Evolutionary conservation across 37 sponge, comb jelly and placozoan genomes (phyloP), one percentile per base, ranked within the genome.

Genomic region (Crambe crambe): DNA sequence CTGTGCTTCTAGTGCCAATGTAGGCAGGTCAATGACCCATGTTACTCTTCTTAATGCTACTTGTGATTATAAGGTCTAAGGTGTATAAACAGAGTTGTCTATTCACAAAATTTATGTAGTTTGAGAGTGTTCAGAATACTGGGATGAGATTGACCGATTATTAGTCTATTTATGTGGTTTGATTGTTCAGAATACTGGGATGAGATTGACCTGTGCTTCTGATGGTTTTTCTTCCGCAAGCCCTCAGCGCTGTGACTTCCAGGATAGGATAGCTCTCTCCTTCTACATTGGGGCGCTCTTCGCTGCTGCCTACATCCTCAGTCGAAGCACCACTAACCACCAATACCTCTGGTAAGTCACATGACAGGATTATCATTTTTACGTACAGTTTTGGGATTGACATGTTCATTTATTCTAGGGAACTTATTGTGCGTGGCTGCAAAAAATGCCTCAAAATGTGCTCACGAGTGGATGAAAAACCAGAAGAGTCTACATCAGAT

Each of bases 281-380:
- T 66, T 91, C 79, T 91, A 71, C 77, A 25, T 83, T 15, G 91
- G 91, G 0, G 51, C 75, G 3, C 72, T 91, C 41, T 80, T 91
- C 64, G 85, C 82, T 66, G 62, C 56, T 31, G 75, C 86, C 42
- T 94, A 70, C 58, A 39, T 66, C 60, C 76, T 94, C 39, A 90
- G 90, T 62, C 22, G 95, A n/a, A 74, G 85, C 41, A 89, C 90
- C 68, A 83, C 83, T 58, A 87, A 94, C 75, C 79, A 87, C 29
- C 67, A 83, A 58, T 83, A 87, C 56, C 54, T 89, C 66, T 59
- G 87, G 88, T 84, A 72, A 83, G 90, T 42, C 58, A 58, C 38
- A n/a, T n/a, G n/a, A n/a, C n/a, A n/a, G n/a, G n/a, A n/a, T n/a
- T n/a, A n/a, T n/a, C 26, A 30, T 62, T 8, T 62, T 23, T 18